These are phyloP conservation scores for Ceramica pisi DNA, from an alignment of 2,888 invertebrate species.

Conservation along the genomic window DNA sequence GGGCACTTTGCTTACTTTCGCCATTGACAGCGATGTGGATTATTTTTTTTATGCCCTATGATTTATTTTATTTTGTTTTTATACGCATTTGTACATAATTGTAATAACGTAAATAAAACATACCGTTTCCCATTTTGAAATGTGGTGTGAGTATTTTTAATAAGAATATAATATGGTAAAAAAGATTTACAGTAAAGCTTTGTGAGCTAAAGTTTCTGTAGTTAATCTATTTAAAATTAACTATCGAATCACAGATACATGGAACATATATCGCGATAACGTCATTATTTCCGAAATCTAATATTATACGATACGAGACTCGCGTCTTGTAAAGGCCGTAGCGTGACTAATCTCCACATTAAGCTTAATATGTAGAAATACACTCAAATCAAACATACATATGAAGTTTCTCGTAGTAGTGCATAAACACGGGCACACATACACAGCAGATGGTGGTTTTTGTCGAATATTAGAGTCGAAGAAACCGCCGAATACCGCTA, in stretches of 20 bases:
- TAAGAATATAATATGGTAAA: neutral
- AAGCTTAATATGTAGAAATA: slow-evolving; percentile 84
- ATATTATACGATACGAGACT: slow-evolving; percentile 64
- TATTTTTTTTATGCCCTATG: no score
- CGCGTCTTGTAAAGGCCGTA: slow-evolving; percentile 76
- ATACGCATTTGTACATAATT: no score
- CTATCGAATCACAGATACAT: neutral
- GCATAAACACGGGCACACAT: slow-evolving; percentile 75
- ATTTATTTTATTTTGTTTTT: no score
- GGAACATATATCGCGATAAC: slow-evolving; percentile 11
- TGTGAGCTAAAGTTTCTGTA: neutral
- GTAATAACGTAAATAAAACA: no score
- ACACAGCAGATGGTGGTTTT: slow-evolving; percentile 80
- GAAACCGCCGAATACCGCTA: slow-evolving; percentile 90
- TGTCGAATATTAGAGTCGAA: slow-evolving; percentile 87
- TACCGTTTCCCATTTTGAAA: no score
- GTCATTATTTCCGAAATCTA: slow-evolving; percentile 42
- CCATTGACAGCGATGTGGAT: no score
- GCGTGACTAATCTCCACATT: slow-evolving; percentile 85
- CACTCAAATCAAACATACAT: slow-evolving; percentile 78
- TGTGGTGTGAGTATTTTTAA: neutral
- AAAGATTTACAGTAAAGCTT: neutral
- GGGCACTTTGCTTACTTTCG: no score
- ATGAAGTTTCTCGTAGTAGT: slow-evolving; percentile 74
- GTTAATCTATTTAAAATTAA: neutral